These are phyloP conservation scores for Phylloscopus whistleri DNA, from an alignment of 2,113 vertebrate genomes.

Conservation along the genomic window DNA sequence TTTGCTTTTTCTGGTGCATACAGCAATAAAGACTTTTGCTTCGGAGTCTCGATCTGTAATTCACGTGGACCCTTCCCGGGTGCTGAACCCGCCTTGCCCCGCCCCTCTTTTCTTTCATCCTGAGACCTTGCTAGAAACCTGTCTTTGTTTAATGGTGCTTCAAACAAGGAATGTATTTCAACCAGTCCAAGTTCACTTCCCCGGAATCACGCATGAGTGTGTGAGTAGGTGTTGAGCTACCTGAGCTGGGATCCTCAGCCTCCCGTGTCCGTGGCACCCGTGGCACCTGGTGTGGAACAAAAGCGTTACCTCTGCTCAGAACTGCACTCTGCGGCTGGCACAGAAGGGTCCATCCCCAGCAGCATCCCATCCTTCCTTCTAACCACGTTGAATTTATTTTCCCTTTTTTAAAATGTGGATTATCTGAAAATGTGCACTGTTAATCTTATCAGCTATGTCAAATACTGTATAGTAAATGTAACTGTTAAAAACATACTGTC, in stretches of 20 bases:
- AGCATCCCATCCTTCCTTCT: constrained; percentile 5
- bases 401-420: constrained; percentile 32
- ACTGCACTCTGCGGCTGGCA: constrained; percentile 44
- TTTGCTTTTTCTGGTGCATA: constrained; percentile 57
- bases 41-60: constrained; percentile 22
- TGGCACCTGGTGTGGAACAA: constrained; percentile 23
- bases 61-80: constrained; percentile 43
- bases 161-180: constrained; percentile 70
- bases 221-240: constrained; percentile 46
- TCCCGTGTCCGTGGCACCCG: not conserved
- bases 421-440: constrained; percentile 59
- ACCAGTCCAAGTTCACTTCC: constrained; percentile 29
- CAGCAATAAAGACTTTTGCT: constrained; percentile 71
- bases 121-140: constrained; percentile 48
- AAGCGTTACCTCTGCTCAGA: constrained; percentile 61
- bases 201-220: constrained; percentile 51
- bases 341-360: constrained; percentile 32
- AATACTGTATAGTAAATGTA: constrained; percentile 52
- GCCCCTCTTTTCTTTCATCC: not conserved
- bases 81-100: not conserved
- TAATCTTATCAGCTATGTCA: constrained; percentile 42
- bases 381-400: not conserved
- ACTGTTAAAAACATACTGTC: constrained; percentile 51
- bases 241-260: constrained; percentile 16
- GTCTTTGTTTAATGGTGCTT: constrained; percentile 70